These are phyloP conservation scores for Cantharis rufa DNA, from an alignment of 2,888 invertebrate species.

Conservation along the genomic window DNA sequence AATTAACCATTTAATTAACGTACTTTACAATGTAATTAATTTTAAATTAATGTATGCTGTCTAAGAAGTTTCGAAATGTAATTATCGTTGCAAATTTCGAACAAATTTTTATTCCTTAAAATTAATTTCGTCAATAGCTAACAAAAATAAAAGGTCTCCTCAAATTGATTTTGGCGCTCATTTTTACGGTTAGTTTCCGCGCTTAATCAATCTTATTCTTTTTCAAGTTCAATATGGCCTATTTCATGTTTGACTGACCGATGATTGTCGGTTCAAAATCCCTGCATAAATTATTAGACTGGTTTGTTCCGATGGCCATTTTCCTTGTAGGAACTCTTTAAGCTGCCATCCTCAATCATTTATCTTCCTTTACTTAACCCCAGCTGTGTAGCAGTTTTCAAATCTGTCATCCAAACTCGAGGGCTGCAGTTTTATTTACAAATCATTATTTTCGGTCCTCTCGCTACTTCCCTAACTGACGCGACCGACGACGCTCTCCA, in stretches of 20 bases:
- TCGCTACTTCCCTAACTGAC: not conserved
- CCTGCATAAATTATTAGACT: conserved; percentile 44
- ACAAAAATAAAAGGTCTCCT: not conserved
- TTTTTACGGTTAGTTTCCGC: not conserved
- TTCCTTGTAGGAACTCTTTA: conserved; percentile 35
- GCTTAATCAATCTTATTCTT: conserved; percentile 22
- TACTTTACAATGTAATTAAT: not conserved
- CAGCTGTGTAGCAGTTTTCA: conserved; percentile 19
- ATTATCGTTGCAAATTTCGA: not conserved
- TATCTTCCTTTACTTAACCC: conserved; percentile 35
- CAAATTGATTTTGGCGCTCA: not conserved
- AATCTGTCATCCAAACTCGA: conserved; percentile 22
- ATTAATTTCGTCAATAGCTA: not conserved
- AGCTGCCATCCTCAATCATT: conserved; percentile 36
- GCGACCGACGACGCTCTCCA: not conserved
- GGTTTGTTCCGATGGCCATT: conserved; percentile 42
- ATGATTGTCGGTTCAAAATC: conserved; percentile 29
- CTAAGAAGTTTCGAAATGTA: not conserved
- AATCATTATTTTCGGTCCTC: conserved; percentile 8
- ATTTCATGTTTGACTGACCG: conserved; percentile 18
- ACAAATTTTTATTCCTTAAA: not conserved
- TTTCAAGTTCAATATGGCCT: conserved; percentile 10
- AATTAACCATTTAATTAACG: not conserved
- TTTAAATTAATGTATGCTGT: not conserved
- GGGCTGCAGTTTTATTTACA: conserved; percentile 11